These are phyloP conservation scores for Melitaea athalia DNA, from an alignment of 2,888 invertebrate species.

Conservation along the genomic window DNA sequence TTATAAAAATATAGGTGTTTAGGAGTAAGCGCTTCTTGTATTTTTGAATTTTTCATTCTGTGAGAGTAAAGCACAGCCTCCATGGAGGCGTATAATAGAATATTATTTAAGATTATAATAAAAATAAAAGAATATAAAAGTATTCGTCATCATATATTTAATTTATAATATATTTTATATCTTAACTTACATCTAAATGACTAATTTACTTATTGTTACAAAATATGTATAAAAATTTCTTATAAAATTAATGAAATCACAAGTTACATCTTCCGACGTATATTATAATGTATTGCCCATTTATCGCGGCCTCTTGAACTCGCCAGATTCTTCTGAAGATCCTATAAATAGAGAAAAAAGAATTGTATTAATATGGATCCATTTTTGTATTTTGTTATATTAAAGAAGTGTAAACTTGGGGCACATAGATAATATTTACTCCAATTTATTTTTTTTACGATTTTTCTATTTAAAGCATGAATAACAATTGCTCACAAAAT, in stretches of 20 bases:
- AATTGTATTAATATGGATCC: conserved; percentile 40
- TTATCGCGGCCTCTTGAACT: conserved; percentile 75
- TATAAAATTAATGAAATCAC: conserved; percentile 70
- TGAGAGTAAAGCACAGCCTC: too few species aligned
- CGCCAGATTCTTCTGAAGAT: conserved; percentile 77
- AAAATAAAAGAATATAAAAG: conserved; percentile 32
- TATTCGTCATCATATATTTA: conserved; percentile 41
- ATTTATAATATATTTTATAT: conserved; percentile 38
- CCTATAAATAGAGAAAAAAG: conserved; percentile 52
- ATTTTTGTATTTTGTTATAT: not conserved
- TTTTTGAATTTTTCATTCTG: too few species aligned
- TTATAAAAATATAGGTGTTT: too few species aligned
- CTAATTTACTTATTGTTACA: conserved; percentile 64
- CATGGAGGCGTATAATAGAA: too few species aligned
- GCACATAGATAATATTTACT: not conserved
- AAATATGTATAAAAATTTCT: conserved; percentile 53
- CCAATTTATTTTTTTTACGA: too few species aligned
- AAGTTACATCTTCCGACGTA: conserved; percentile 61
- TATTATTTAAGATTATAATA: not conserved
- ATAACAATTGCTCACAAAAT: too few species aligned
- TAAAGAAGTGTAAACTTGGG: not conserved
- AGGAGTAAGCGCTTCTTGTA: too few species aligned
- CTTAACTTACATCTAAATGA: conserved; percentile 70
- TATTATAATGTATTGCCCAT: conserved; percentile 40
- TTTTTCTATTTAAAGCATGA: too few species aligned